phyloP scores from a whole-genome alignment of 1,140 invertebrate genomes.

The Thaumetopoea pityocampa region DNA sequence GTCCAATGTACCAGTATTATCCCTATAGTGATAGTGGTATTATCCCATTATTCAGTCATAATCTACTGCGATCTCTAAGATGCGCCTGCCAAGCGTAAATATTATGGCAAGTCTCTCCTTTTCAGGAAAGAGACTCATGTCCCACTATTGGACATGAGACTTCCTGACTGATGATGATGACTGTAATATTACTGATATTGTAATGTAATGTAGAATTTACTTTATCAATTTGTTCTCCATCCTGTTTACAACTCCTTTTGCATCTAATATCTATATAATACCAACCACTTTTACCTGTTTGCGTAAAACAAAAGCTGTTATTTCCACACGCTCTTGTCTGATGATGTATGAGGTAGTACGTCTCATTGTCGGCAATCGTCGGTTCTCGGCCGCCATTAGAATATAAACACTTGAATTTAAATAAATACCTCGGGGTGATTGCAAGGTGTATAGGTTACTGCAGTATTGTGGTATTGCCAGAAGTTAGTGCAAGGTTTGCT shows the following conservation, averaged over 20 bases:
- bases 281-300: constrained; percentile 19
- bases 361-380: constrained; percentile 35
- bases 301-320: constrained; percentile 19
- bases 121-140: too few species aligned
- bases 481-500: too few species aligned
- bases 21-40: too few species aligned
- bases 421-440: constrained; percentile 41
- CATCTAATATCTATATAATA: constrained; percentile 22
- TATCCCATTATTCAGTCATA: too few species aligned
- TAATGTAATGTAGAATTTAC: too few species aligned
- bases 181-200: too few species aligned
- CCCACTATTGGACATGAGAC: too few species aligned
- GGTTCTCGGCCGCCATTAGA: constrained; percentile 36
- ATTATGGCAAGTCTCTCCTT: too few species aligned
- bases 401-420: constrained; percentile 49
- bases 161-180: too few species aligned
- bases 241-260: constrained; percentile 10
- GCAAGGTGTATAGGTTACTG: constrained; percentile 26
- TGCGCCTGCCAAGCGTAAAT: too few species aligned
- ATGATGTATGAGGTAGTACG: constrained; percentile 24
- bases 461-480: constrained; percentile 34
- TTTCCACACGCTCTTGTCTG: constrained; percentile 23
- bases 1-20: too few species aligned
- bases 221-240: constrained; percentile 5
- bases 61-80: too few species aligned